Conservation (phyloP, 2,888 invertebrate genomes). For the Pammene aurita region DNA sequence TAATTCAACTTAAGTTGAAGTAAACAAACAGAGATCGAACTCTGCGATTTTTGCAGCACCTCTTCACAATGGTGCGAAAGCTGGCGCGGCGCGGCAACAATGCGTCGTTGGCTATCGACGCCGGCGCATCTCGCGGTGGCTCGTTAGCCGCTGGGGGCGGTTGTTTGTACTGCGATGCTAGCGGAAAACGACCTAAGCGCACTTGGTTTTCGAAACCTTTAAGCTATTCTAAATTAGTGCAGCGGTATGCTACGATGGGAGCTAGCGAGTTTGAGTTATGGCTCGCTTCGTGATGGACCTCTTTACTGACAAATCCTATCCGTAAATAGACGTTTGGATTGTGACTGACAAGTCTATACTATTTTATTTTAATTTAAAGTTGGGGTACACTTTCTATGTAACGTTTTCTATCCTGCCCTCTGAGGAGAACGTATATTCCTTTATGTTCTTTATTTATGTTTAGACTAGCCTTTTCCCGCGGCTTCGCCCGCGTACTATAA, state of each 20-base stretch:
- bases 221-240: slow-evolving; percentile 12
- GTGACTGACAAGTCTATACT: slow-evolving; percentile 10
- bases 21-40: slow-evolving; percentile 79
- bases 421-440: too few relatives aligned
- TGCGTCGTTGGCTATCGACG: slow-evolving; percentile 76
- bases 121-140: slow-evolving; percentile 77
- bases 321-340: slow-evolving; percentile 15
- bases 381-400: neutral
- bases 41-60: slow-evolving; percentile 72
- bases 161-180: slow-evolving; percentile 64
- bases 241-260: slow-evolving; percentile 54
- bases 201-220: neutral
- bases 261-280: slow-evolving; percentile 60
- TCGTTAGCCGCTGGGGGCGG: slow-evolving; percentile 77
- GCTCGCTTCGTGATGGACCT: slow-evolving; percentile 58
- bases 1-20: slow-evolving; percentile 62
- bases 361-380: neutral
- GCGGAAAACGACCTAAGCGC: slow-evolving; percentile 23
- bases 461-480: too few relatives aligned
- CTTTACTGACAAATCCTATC: slow-evolving; percentile 49
- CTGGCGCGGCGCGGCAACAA: slow-evolving; percentile 79
- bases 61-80: slow-evolving; percentile 82
- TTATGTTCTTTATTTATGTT: too few relatives aligned
- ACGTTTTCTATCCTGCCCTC: neutral
- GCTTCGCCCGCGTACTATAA: too few relatives aligned